A percentile compares a stretch with the other conserved stretches of the same genome.
Evolutionary conservation across 2,113 vertebrate genomes (phyloP).

Genomic region (Psettodes erumei): DNA sequence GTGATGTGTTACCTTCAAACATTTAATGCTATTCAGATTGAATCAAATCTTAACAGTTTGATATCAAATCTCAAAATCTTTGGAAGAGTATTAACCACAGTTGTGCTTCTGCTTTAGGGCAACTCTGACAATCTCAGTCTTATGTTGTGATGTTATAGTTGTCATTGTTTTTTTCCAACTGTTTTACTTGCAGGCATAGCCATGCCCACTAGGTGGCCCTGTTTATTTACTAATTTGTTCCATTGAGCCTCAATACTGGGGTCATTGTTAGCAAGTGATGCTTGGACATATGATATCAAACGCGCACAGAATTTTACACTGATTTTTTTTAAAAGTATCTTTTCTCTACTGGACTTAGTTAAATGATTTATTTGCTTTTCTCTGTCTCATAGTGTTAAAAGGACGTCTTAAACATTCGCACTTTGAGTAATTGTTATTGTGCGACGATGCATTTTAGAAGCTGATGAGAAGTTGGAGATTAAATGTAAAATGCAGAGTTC

Average conservation of each 20-base stretch:
- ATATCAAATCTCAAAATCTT: conserved; percentile 38
- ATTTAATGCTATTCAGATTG: conserved; percentile 61
- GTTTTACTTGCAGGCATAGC: neutral
- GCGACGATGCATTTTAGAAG: conserved; percentile 35
- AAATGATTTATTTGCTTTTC: neutral
- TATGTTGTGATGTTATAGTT: conserved; percentile 13
- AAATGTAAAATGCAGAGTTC: conserved; percentile 32
- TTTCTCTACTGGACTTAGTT: conserved; percentile 31
- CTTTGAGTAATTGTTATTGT: conserved; percentile 35
- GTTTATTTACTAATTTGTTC: conserved; percentile 25
- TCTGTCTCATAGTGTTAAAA: conserved; percentile 34
- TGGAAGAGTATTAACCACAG: conserved; percentile 51
- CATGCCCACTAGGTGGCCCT: conserved; percentile 52
- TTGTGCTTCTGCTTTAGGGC: conserved; percentile 54
- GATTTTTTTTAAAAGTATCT: neutral
- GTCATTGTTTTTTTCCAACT: conserved; percentile 11
- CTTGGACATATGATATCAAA: conserved; percentile 16
- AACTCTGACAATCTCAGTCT: conserved; percentile 68
- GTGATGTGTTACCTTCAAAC: conserved; percentile 63
- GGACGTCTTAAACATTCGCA: conserved; percentile 73
- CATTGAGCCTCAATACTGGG: conserved; percentile 11
- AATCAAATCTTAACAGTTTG: conserved; percentile 41
- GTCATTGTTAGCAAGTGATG: neutral
- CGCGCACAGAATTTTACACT: conserved; percentile 4
- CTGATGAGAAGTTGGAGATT: conserved; percentile 13